phyloP scores from a whole-genome alignment of 2,113 vertebrate genomes.

The Phrynosoma platyrhinos region DNA sequence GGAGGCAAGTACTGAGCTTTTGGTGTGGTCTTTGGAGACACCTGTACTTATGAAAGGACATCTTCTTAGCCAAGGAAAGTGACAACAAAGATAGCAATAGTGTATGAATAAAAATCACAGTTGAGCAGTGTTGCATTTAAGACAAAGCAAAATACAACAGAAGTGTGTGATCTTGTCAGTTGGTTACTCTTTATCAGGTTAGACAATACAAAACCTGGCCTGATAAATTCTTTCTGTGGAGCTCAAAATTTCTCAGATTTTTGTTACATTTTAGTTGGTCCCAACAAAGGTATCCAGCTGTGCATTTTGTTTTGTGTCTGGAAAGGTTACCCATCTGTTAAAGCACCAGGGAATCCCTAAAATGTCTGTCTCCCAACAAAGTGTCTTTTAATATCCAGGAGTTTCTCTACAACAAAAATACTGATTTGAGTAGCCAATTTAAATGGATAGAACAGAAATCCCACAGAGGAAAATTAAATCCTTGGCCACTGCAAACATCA shows the following conservation, averaged over 20 bases:
- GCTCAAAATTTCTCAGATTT: too few species aligned
- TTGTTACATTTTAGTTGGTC: too few species aligned
- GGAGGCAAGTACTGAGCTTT: background rate
- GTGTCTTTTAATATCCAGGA: background rate
- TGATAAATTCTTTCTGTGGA: too few species aligned
- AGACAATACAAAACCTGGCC: too few species aligned
- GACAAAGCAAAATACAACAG: too few species aligned
- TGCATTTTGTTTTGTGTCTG: background rate
- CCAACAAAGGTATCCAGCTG: too few species aligned
- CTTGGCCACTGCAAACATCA: background rate
- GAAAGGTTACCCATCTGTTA: background rate
- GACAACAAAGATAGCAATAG: too few species aligned
- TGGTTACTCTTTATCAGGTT: too few species aligned
- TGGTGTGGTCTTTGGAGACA: background rate
- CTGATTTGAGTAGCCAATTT: conserved; percentile 12
- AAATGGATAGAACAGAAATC: background rate
- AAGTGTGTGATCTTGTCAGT: too few species aligned
- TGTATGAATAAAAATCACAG: too few species aligned
- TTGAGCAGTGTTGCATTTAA: too few species aligned
- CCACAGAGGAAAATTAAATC: background rate
- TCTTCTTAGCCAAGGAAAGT: too few species aligned
- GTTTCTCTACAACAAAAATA: background rate
- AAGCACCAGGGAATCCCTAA: background rate
- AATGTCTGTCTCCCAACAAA: background rate
- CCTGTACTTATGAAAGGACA: background rate